Evolutionary conservation across 64 coral and sea anemone species (phyloP), one percentile per base, ranked within the genome.

Genomic region (Hydrozoanthus tunicans): DNA sequence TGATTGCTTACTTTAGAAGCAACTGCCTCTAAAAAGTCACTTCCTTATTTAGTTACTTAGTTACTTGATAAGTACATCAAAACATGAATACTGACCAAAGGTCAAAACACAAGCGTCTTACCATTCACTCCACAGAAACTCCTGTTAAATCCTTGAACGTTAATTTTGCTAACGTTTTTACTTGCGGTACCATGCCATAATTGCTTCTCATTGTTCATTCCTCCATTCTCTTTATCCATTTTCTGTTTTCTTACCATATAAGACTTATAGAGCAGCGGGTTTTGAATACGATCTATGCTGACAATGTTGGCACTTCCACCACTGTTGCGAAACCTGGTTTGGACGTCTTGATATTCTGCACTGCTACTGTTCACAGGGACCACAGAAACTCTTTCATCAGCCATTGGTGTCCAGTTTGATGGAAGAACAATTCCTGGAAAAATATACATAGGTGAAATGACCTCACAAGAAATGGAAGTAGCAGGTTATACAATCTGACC

Each of bases 181-280:
- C 73, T 77, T 11, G 73, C 73, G 13, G 73, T 77, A 14, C 73
- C 73, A 43, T 77, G 73, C 73, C 73, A 77, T 13, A 77, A 54
- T 9, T 77, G 26, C 14, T 5, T 26, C 32, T 77, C 73, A 12
- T 77, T 77, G 73, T 77, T 53, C 6, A 5, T 9, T 77, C 26
- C 10, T 51, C 73, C 10, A 6, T 77, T 77, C 10, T 77, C 73
- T 14, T 77, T 77, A 13, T 77, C 73, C 73, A 77, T 77, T 77
- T 77, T 54, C 73, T 77, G 73, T 77, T 77, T 77, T 13, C 73
- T 32, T 5, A 77, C 73, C 24, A 77, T 51, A 3, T 77, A 77
- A 1, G 73, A 77, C 13, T 11, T 77, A 43, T 77, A 77, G 23
- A 77, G 73, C 73, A 77, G 10, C 24, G 73, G 73, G 11, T 77